Evolutionary conservation across 2,797 vertebrate genomes (phyloP).

Genomic region (Myoxocephalus aenaeus): DNA sequence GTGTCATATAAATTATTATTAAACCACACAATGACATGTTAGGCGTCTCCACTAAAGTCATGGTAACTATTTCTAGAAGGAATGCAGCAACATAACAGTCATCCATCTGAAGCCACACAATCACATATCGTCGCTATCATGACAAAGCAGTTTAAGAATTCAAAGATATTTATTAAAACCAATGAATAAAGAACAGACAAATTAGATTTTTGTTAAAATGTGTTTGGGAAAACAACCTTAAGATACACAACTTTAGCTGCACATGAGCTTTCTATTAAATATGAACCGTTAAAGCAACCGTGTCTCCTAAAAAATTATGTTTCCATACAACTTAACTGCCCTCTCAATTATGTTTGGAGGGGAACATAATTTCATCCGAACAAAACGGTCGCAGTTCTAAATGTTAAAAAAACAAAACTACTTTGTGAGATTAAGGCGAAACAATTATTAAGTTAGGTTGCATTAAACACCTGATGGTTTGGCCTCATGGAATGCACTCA

Average conservation of each 20-base stretch:
- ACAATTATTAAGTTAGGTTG: no score
- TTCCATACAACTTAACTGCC: no score
- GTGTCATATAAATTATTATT: neutral
- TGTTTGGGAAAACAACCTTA: neutral
- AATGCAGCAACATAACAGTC: neutral
- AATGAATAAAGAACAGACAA: neutral
- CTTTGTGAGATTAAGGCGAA: no score
- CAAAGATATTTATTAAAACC: neutral
- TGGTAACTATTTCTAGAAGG: slow-evolving; percentile 9
- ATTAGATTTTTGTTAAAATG: neutral
- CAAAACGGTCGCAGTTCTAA: no score
- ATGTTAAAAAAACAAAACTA: no score
- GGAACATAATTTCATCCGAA: no score
- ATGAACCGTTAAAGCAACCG: neutral
- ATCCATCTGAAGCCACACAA: slow-evolving; percentile 42
- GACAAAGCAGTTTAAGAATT: neutral
- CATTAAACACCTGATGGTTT: no score
- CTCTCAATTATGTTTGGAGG: no score
- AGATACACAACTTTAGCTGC: neutral
- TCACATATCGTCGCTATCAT: neutral
- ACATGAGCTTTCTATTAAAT: neutral
- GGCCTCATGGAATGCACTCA: no score
- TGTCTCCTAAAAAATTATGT: no score
- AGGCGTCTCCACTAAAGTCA: slow-evolving; percentile 1
- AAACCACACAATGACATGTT: neutral